These are phyloP conservation scores for Empidonax traillii DNA, from an alignment of 2,113 vertebrate genomes.

Conservation along the genomic window DNA sequence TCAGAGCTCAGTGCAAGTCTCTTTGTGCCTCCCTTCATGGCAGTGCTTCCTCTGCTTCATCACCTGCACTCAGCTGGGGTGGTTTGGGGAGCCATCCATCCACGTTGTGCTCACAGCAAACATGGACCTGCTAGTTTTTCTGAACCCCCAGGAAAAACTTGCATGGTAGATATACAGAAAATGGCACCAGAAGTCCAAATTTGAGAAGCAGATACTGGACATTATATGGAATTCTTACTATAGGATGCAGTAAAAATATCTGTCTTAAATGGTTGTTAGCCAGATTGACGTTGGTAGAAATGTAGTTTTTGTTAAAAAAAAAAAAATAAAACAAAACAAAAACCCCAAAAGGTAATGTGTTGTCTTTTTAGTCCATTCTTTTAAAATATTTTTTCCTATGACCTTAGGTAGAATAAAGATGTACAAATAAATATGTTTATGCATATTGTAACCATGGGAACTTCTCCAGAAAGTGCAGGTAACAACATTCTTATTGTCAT, in stretches of 20 bases:
- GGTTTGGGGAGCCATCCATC: background rate
- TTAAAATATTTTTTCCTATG: background rate
- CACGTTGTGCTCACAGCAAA: background rate
- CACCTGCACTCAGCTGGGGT: background rate
- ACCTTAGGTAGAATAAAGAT: background rate
- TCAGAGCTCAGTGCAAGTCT: background rate
- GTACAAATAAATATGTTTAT: background rate
- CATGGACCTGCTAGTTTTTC: background rate
- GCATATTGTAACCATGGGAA: background rate
- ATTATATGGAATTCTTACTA: background rate
- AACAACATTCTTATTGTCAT: background rate
- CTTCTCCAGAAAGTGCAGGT: background rate
- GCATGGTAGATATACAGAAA: background rate
- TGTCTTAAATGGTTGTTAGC: background rate
- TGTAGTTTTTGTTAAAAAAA: background rate
- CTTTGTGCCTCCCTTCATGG: fast-evolving
- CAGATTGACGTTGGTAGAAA: background rate
- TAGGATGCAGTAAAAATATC: background rate
- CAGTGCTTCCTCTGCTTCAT: fast-evolving
- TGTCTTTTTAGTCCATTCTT: background rate
- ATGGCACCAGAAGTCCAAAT: background rate
- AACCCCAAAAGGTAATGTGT: background rate
- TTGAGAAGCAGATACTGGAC: background rate
- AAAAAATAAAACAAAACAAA: too few species aligned
- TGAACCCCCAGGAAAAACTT: background rate